phyloP scores from a whole-genome alignment of 2,888 invertebrate genomes.

The Tetrapedia diversipes region DNA sequence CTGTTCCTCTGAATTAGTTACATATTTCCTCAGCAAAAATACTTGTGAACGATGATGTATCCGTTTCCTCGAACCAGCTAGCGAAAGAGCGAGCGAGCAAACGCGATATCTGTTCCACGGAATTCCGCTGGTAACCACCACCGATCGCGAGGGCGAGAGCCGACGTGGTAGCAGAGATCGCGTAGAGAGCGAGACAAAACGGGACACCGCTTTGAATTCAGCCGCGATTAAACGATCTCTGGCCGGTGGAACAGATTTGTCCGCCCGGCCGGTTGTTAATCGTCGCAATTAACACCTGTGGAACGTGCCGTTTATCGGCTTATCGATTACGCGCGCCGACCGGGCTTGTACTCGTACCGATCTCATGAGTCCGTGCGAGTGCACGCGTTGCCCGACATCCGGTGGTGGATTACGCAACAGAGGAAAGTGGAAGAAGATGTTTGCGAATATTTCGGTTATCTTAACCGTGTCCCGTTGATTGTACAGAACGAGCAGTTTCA shows the following conservation, averaged over 20 bases:
- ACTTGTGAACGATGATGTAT: too few species aligned
- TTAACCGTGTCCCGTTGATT: not conserved
- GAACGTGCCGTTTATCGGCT: conserved; percentile 32
- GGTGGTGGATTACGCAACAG: not conserved
- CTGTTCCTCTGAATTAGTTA: too few species aligned
- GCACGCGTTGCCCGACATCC: conserved; percentile 19
- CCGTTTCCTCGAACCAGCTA: too few species aligned
- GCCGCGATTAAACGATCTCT: conserved; percentile 20
- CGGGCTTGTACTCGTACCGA: not conserved
- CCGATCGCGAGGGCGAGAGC: not conserved
- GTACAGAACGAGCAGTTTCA: not conserved
- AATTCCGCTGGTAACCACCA: conserved; percentile 29
- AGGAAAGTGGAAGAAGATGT: not conserved
- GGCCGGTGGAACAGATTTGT: conserved; percentile 33
- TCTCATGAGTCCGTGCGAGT: not conserved
- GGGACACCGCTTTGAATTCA: not conserved
- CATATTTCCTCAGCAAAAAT: too few species aligned
- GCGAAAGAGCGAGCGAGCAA: not conserved
- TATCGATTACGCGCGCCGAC: conserved; percentile 4
- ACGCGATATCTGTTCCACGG: conserved; percentile 48
- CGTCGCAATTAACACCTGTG: conserved; percentile 54
- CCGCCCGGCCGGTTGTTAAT: conserved; percentile 45
- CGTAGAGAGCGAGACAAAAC: conserved; percentile 42
- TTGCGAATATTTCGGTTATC: not conserved
- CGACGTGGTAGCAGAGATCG: conserved; percentile 19